Conservation (phyloP, 2,888 invertebrate species). For the Nebria salina region DNA sequence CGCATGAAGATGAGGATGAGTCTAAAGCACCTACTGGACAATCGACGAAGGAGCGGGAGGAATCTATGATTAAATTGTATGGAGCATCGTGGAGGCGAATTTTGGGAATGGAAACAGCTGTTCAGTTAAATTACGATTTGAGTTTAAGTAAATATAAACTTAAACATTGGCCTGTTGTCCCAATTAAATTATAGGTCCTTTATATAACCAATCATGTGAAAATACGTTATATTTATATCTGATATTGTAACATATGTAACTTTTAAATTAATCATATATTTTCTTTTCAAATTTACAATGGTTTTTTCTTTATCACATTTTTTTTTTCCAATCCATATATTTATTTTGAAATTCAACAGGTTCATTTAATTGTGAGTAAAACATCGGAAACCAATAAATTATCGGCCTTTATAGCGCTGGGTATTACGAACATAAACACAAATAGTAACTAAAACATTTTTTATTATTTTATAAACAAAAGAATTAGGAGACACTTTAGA, state of each 20-base stretch:
- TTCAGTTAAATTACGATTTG: constrained; percentile 73
- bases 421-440: too few relatives aligned
- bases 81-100: constrained; percentile 73
- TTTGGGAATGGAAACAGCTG: constrained; percentile 77
- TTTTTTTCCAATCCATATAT: not conserved
- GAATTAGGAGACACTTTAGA: too few relatives aligned
- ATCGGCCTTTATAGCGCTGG: too few relatives aligned
- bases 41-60: constrained; percentile 58
- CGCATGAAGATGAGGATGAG: constrained; percentile 50
- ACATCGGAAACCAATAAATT: too few relatives aligned
- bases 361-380: too few relatives aligned
- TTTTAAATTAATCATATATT: constrained; percentile 8
- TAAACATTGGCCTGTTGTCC: constrained; percentile 77
- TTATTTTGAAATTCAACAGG: too few relatives aligned
- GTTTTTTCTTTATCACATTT: constrained; percentile 39
- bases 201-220: constrained; percentile 16
- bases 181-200: constrained; percentile 64
- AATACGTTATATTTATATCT: constrained; percentile 53
- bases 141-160: constrained; percentile 71
- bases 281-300: constrained; percentile 23
- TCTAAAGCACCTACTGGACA: constrained; percentile 54
- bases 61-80: constrained; percentile 68
- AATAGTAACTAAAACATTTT: too few relatives aligned
- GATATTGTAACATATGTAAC: constrained; percentile 48
- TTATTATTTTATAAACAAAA: too few relatives aligned